These are phyloP conservation scores for Trogon surrucura DNA, from an alignment of 2,113 vertebrate genomes.

Conservation along the genomic window DNA sequence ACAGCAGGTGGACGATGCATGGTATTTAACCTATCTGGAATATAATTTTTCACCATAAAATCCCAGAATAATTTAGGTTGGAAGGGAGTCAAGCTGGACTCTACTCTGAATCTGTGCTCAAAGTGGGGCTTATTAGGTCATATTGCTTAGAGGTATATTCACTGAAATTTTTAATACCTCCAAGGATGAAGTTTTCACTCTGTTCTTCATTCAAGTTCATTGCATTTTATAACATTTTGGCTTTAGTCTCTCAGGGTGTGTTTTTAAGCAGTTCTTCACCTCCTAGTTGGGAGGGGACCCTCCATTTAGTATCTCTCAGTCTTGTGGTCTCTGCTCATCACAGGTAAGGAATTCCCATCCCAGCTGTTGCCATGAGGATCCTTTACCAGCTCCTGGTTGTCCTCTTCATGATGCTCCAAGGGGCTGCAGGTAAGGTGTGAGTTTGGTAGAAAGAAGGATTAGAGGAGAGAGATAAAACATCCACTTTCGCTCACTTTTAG, in stretches of 20 bases:
- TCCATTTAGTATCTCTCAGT: neutral
- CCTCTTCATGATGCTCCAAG: neutral
- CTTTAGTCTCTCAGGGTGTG: fast-evolving
- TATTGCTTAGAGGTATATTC: neutral
- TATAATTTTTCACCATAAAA: neutral
- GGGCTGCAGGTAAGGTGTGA: neutral
- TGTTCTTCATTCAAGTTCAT: neutral
- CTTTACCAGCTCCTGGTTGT: neutral
- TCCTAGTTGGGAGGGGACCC: neutral
- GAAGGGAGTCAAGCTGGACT: neutral
- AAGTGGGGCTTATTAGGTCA: neutral
- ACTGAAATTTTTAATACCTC: neutral
- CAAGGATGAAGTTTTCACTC: neutral
- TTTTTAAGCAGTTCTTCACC: neutral
- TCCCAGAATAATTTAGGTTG: fast-evolving
- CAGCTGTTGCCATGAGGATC: conserved; percentile 20
- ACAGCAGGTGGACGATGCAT: fast-evolving
- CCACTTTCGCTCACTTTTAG: neutral
- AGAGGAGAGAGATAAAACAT: neutral
- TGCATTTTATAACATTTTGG: neutral
- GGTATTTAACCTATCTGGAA: neutral
- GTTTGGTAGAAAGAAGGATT: neutral
- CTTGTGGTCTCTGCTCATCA: neutral
- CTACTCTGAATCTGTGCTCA: neutral
- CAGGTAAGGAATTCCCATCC: neutral